These are phyloP conservation scores for Malacosoma neustria DNA, from an alignment of 2,888 invertebrate genomes.

Conservation along the genomic window DNA sequence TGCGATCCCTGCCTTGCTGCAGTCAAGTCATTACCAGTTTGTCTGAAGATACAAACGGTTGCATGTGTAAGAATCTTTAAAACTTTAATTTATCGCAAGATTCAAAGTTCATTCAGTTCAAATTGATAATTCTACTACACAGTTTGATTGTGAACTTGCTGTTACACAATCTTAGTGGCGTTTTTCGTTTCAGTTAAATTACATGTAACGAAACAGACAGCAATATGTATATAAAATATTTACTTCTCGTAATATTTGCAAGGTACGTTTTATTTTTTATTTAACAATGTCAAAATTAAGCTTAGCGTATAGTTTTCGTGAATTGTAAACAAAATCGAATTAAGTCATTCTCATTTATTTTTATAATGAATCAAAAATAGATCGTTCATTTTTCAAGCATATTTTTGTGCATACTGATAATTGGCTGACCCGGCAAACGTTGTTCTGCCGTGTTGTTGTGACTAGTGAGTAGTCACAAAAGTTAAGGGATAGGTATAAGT, in stretches of 20 bases:
- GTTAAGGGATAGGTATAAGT: no score
- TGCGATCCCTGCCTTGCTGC: no score
- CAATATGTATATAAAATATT: neutral
- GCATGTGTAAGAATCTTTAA: neutral
- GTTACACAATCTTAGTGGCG: neutral
- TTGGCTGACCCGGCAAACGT: no score
- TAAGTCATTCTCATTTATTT: no score
- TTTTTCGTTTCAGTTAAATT: neutral
- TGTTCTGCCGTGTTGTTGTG: no score
- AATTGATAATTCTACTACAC: neutral
- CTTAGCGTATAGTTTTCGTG: no score
- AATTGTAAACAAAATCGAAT: no score
- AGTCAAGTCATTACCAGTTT: neutral
- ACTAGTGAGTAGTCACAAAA: no score
- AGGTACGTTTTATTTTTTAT: neutral
- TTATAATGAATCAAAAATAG: no score
- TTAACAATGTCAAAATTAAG: no score
- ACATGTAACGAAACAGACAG: neutral
- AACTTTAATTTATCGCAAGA: neutral
- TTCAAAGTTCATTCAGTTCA: neutral
- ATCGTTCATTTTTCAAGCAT: no score
- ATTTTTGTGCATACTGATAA: no score
- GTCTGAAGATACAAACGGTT: neutral
- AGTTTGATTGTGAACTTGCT: neutral
- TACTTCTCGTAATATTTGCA: neutral